phyloP scores from a whole-genome alignment of 2,888 invertebrate genomes.

The Leptinotarsa haldemani region DNA sequence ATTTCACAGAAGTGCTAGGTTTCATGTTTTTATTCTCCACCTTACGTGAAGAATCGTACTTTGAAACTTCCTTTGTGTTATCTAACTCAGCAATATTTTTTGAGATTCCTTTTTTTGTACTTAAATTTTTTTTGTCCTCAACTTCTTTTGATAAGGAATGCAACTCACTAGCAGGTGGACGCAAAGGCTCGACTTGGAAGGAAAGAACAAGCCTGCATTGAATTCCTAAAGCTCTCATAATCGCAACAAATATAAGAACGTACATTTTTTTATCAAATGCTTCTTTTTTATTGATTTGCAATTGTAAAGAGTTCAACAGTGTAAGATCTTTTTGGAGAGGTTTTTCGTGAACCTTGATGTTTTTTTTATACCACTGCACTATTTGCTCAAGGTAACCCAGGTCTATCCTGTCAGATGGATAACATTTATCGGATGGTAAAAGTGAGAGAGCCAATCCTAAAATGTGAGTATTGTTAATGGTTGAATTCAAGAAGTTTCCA shows the following conservation, averaged over 20 bases:
- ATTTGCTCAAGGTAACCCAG: slow-evolving; percentile 82
- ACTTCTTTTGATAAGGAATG: slow-evolving; percentile 66
- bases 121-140: slow-evolving; percentile 26
- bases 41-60: slow-evolving; percentile 4
- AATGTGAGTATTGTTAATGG: slow-evolving; percentile 75
- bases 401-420: slow-evolving; percentile 80
- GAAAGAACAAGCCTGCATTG: slow-evolving; percentile 85
- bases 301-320: slow-evolving; percentile 67
- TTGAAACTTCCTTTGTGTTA: background rate
- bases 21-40: slow-evolving; percentile 10
- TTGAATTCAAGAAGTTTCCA: slow-evolving; percentile 79
- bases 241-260: slow-evolving; percentile 80
- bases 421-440: slow-evolving; percentile 79
- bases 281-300: slow-evolving; percentile 73
- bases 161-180: slow-evolving; percentile 74
- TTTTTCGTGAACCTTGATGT: slow-evolving; percentile 71
- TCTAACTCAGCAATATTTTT: background rate
- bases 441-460: slow-evolving; percentile 78
- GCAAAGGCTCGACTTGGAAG: slow-evolving; percentile 80
- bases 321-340: slow-evolving; percentile 46
- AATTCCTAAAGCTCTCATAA: slow-evolving; percentile 83
- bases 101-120: slow-evolving; percentile 29
- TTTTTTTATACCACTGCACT: slow-evolving; percentile 80
- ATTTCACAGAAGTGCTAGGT: background rate
- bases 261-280: slow-evolving; percentile 76